These are phyloP conservation scores for Parazoanthus swiftii DNA, from an alignment of 92 coral and sea anemone genomes.

Conservation along the genomic window DNA sequence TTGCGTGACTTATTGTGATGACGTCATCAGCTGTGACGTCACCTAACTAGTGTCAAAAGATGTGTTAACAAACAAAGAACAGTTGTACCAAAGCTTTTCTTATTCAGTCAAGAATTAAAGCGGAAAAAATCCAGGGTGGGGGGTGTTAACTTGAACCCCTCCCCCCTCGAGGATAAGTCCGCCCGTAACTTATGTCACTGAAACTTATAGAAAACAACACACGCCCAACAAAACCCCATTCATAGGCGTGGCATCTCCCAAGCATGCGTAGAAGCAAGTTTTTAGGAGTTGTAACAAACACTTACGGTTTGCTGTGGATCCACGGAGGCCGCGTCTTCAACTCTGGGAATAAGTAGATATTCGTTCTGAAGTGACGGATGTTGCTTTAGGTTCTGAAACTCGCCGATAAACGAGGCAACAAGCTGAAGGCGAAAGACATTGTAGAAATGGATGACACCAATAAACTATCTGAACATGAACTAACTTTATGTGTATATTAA, in stretches of 20 bases:
- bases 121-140: no score
- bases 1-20: no score
- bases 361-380: constrained; percentile 78
- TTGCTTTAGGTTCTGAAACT: constrained; percentile 86
- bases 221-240: no score
- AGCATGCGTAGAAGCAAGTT: background rate
- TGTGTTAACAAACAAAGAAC: no score
- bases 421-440: constrained; percentile 53
- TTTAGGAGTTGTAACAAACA: background rate
- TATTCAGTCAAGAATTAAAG: no score
- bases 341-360: constrained; percentile 76
- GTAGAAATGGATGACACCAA: background rate
- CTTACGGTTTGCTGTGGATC: constrained; percentile 88
- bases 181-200: background rate
- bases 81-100: no score
- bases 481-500: background rate
- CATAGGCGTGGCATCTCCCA: background rate
- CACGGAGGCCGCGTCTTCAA: constrained; percentile 51
- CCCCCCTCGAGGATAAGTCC: no score
- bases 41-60: no score
- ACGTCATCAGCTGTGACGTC: no score
- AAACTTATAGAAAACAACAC: background rate
- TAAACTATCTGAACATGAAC: background rate
- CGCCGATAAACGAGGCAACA: constrained; percentile 87
- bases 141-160: no score